Evolutionary conservation across 2,888 invertebrate species (phyloP).

Genomic region (Caprella mutica): DNA sequence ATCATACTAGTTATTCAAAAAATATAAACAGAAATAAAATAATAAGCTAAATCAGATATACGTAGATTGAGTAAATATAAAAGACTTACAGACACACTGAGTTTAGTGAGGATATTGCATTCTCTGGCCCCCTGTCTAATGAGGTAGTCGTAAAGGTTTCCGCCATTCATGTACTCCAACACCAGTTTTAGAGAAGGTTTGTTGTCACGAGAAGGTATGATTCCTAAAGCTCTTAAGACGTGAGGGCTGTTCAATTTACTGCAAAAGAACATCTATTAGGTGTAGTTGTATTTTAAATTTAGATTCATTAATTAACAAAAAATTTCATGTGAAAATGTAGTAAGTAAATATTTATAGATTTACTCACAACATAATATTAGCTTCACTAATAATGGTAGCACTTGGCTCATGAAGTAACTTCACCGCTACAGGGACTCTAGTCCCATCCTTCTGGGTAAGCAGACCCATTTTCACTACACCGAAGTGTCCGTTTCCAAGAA

Average conservation of each 20-base stretch:
- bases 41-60: no score
- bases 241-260: background rate
- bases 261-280: no score
- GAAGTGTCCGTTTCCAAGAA: background rate
- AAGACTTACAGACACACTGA: no score
- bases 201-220: background rate
- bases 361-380: slow-evolving; percentile 4
- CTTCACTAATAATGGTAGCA: background rate
- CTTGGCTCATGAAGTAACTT: background rate
- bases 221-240: background rate
- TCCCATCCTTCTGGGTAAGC: background rate
- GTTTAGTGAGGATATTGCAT: background rate
- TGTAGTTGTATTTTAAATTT: no score
- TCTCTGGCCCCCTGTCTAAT: background rate
- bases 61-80: no score
- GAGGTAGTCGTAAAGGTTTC: slow-evolving; percentile 1
- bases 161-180: background rate
- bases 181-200: background rate
- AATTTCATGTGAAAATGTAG: no score
- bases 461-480: background rate
- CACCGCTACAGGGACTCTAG: background rate
- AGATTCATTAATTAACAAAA: no score
- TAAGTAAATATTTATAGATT: no score
- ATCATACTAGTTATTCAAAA: no score
- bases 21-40: no score